Base-by-base conservation (phyloP, 2,797 vertebrate species). In the Cetoscarus ocellatus region DNA sequence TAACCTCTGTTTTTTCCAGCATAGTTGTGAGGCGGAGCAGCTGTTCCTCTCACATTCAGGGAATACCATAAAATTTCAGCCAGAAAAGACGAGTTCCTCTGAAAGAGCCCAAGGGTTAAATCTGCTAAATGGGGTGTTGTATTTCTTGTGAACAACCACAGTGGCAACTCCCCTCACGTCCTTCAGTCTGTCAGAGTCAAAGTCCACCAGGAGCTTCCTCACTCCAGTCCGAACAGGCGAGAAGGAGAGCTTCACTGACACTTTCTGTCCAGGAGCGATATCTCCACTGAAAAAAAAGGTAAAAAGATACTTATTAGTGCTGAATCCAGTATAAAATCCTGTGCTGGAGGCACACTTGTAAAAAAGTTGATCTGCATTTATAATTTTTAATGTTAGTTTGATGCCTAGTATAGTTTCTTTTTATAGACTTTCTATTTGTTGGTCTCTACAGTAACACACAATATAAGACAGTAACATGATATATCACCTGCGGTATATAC, bases 191-290 rank as follows among this genome's bases (percentile, higher is more conserved):
- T 95, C 92, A 0, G 93, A 92, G 77, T 95, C 92, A 53, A 96
- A 95, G 89, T 94, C 92, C 60, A 95, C 94, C 64, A 96, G 67
- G 17, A 96, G 88, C 73, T 88, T 93, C 56, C 88, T 93, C 62
- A 94, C 70, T 2, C 95, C 95, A 0, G 62, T 43, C 34, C 93
- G 85, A 6, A 8, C 44, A 3, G 95, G 95, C 0, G 77, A 80
- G 86, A 95, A 94, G 17, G 86, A 70, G 11, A 93, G 7, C 47
- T 79, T 85, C 7, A 93, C 86, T 0, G 73, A 69, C 11, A 93
- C 88, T 5, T 73, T 85, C 83, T 94, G 80, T 4, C 94, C 92
- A 5, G 93, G 90, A 53, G 62, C 56, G 44, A 96, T 87, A 0
- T 84, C 79, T 9, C 42, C 73, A 1, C 93, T 95, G 83, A 56